These are phyloP conservation scores for Antechinus flavipes DNA, from an alignment of 2,113 vertebrate genomes.

Conservation along the genomic window DNA sequence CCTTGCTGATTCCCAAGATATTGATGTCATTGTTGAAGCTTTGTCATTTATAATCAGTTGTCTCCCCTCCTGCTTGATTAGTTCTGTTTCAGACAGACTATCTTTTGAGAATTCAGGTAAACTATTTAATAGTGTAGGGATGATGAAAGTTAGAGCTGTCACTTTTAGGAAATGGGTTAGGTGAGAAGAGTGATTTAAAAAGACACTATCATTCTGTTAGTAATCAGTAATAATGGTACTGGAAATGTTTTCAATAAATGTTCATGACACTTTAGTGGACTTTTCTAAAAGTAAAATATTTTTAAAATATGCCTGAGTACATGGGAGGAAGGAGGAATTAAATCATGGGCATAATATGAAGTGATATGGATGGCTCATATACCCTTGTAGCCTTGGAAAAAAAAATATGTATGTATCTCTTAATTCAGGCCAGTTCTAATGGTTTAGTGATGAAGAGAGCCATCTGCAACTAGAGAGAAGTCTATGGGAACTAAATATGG, in stretches of 20 bases:
- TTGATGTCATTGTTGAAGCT: neutral
- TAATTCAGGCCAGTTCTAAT: too few species aligned
- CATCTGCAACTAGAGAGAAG: too few species aligned
- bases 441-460: too few species aligned
- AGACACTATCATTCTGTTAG: conserved; percentile 37
- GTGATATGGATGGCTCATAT: neutral
- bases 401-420: conserved; percentile 4
- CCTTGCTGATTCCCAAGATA: conserved; percentile 51
- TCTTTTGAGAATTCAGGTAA: conserved; percentile 63
- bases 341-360: neutral
- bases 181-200: neutral
- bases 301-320: neutral
- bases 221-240: conserved; percentile 25
- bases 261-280: neutral
- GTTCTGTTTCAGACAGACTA: conserved; percentile 40
- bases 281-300: neutral
- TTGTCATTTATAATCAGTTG: conserved; percentile 57
- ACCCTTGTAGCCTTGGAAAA: neutral
- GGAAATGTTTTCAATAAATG: neutral
- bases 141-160: conserved; percentile 43
- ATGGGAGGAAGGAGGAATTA: neutral
- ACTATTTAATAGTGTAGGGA: conserved; percentile 21
- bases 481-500: too few species aligned
- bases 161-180: neutral
- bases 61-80: conserved; percentile 54